phyloP scores from a whole-genome alignment of 2,113 vertebrate species.

The Callospermophilus lateralis region DNA sequence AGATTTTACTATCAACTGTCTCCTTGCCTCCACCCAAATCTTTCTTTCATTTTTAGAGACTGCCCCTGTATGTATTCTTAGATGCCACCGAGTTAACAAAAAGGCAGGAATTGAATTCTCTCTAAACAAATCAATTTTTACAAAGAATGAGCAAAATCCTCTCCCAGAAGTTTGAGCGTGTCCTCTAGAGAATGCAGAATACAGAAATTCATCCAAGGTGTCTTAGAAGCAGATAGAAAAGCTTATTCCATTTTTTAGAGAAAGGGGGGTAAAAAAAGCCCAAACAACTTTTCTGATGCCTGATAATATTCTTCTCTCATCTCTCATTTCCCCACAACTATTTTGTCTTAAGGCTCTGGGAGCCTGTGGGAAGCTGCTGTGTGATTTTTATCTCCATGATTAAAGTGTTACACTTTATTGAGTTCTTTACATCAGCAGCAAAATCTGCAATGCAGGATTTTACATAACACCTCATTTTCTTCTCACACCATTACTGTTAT shows the following conservation, averaged over 20 bases:
- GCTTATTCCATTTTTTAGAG: slow-evolving; percentile 64
- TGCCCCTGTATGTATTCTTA: slow-evolving; percentile 29
- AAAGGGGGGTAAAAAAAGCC: neutral
- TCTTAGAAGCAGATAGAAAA: slow-evolving; percentile 67
- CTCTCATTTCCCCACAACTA: slow-evolving; percentile 81
- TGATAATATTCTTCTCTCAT: slow-evolving; percentile 77
- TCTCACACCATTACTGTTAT: slow-evolving; percentile 88
- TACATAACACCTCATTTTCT: slow-evolving; percentile 90
- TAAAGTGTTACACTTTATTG: slow-evolving; percentile 91
- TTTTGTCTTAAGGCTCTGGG: slow-evolving; percentile 87
- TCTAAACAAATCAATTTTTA: slow-evolving; percentile 75
- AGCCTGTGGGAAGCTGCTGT: slow-evolving; percentile 85
- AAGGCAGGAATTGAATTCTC: slow-evolving; percentile 59
- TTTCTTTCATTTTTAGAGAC: slow-evolving; percentile 39
- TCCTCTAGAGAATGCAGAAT: slow-evolving; percentile 67
- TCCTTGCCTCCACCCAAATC: neutral
- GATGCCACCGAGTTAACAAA: slow-evolving; percentile 50
- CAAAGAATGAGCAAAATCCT: slow-evolving; percentile 66
- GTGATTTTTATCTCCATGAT: slow-evolving; percentile 91
- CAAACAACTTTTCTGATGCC: slow-evolving; percentile 69
- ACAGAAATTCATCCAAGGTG: slow-evolving; percentile 68
- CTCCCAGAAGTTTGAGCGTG: slow-evolving; percentile 57
- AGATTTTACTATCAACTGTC: neutral
- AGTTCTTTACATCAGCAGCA: slow-evolving; percentile 89
- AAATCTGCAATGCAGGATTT: slow-evolving; percentile 91